Percentiles rank a stretch among this genome's conserved stretches.
phyloP scores from a whole-genome alignment of 2,113 vertebrate species.

The Notechis scutatus region DNA sequence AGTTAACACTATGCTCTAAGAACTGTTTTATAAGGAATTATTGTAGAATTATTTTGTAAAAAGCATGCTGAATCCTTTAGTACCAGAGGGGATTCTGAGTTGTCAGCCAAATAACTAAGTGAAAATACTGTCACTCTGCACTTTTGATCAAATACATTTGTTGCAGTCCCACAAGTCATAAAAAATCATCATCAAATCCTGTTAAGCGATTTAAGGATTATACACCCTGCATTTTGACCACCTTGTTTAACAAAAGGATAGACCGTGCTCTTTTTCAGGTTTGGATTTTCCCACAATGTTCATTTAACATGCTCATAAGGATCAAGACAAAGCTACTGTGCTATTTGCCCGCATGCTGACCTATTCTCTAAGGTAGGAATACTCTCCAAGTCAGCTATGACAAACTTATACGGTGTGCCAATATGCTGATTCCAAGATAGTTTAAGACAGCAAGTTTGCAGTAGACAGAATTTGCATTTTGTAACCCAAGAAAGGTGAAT shows the following conservation, averaged over 20 bases:
- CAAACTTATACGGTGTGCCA: not conserved
- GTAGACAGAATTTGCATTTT: not conserved
- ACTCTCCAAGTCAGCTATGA: not conserved
- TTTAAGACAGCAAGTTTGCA: not conserved
- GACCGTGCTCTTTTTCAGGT: not conserved
- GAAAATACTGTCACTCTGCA: not conserved
- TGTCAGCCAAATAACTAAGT: not conserved
- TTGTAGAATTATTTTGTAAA: not conserved
- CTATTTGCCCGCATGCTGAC: not conserved
- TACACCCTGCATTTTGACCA: not conserved
- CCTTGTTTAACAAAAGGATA: not conserved
- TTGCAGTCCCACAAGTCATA: not conserved
- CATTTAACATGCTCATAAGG: not conserved
- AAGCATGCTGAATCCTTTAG: not conserved
- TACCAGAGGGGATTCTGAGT: not conserved
- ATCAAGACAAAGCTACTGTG: not conserved
- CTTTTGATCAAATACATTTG: not conserved
- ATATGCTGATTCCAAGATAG: not conserved
- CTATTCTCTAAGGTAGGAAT: not conserved
- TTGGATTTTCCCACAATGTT: not conserved
- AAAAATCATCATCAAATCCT: not conserved
- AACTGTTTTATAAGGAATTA: not conserved
- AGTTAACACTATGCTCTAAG: not conserved
- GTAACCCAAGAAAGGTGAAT: not conserved
- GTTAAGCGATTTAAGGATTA: not conserved